Base-by-base conservation (phyloP, 2,113 vertebrate genomes). In the Varanus salvator region DNA sequence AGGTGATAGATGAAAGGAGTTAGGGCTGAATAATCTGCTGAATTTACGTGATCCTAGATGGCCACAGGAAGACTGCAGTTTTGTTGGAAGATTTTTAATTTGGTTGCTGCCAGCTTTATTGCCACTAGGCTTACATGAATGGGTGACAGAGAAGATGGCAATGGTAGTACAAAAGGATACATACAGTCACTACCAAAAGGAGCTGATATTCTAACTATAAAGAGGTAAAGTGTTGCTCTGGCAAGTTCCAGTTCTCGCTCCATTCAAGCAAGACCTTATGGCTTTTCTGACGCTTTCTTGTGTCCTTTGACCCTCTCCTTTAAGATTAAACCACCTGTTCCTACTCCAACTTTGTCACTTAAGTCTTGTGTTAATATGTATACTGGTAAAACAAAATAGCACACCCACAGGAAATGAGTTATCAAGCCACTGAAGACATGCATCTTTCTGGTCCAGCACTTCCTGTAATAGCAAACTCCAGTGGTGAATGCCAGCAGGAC, bases 1-100 rank as follows among this genome's bases (percentile, higher is more conserved):
- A 84, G 86, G 96, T 98, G 98, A 98, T 98, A 97, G 98, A 98
- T 98, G 98, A 97, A 97, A 96, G 94, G 94, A 95, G 96, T 96
- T 96, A 96, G 93, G 96, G 95, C 95, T 96, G 95, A 94, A 95
- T 96, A 96, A 96, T 96, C 95, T 93, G 95, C 95, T 96, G 95
- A 96, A 95, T 97, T 95, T 96, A 96, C 96, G 96, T 94, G 96
- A 96, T 94, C 95, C 95, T 90, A 94, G 94, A 94, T 96, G 96
- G 95, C 95, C 95, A 92, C 74, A 87, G 71, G 88, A 88, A 94
- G 93, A 93, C 94, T 93, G 94, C 66, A 69, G 95, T 93, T 95
- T 95, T 95, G 94, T 92, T 94, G 92, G 81, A 85, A 93, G 96
- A 93, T 93, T 96, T 95, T 96, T 95, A 95, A 96, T 76, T 76